A percentile compares a stretch with the other conserved stretches of the same genome.
Evolutionary conservation across 2,888 invertebrate species (phyloP).

Genomic region (Phymatocera aterrima): DNA sequence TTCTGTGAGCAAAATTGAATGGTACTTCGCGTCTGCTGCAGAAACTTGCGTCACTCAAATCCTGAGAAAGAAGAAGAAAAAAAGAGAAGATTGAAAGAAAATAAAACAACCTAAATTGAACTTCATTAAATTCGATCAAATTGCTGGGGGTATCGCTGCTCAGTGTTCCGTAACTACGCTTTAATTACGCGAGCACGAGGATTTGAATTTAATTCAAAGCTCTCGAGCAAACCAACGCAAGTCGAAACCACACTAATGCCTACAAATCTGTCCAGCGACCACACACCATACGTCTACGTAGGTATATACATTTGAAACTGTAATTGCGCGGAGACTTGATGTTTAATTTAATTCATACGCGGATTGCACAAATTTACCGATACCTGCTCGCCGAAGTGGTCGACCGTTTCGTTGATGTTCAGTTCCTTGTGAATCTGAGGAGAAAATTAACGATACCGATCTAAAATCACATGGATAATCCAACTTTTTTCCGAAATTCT

Average conservation of each 20-base stretch:
- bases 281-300: slow-evolving; percentile 11
- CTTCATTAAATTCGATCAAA: slow-evolving; percentile 6
- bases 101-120: neutral
- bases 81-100: neutral
- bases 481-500: too few species aligned
- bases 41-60: neutral
- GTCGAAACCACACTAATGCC: slow-evolving; percentile 18
- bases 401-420: too few species aligned
- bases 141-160: neutral
- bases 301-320: neutral
- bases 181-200: slow-evolving; percentile 20
- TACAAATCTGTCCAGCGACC: slow-evolving; percentile 33
- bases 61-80: neutral
- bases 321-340: slow-evolving; percentile 7
- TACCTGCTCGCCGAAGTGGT: too few species aligned
- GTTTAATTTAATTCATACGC: neutral
- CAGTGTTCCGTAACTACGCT: slow-evolving; percentile 19
- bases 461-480: too few species aligned
- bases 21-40: too few species aligned
- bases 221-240: neutral
- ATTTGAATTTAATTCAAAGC: slow-evolving; percentile 32
- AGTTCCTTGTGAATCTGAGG: neutral
- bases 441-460: too few species aligned
- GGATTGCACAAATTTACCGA: neutral
- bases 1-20: neutral